Base-by-base conservation (phyloP, 2,113 vertebrate genomes). In the Condylura cristata region DNA sequence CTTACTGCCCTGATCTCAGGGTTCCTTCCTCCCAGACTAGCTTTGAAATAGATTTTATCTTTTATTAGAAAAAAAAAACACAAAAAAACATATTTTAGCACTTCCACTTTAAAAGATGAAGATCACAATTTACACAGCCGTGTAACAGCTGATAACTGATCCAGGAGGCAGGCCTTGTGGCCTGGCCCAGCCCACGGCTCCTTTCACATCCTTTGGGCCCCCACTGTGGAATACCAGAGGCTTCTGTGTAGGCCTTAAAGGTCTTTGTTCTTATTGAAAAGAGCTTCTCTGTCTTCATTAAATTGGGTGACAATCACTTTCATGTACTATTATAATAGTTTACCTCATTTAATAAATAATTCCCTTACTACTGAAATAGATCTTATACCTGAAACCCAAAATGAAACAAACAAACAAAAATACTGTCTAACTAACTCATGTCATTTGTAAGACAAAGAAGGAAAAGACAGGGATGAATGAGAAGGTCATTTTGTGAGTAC, bases 261-360 rank as follows among this genome's bases (percentile, higher is more conserved):
- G 46, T 60, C 53, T 82, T 37, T 56, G 13, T 10, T 44, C 66
- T 51, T 75, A 58, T 53, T 51, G 83, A 46, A 14, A 39, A 86
- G 60, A 91, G 48, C 39, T 20, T 70, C 61, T 44, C 63, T 28
- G 16, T 68, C 61, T 74, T 70, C 26, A 37, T 60, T 51, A 75
- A 84, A 81, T 37, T 65, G 75, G 51, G 66, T 13, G 20, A 68
- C 6, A 32, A n/a, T 34, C 70, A 48, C 24, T 30, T 46, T 26
- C 32, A 22, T 71, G 68, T 71, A 70, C 39, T 70, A 70, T 39
- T 20, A 39, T 26, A 44, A 60, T 28, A 34, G 18, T 78, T 84
- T 48, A 46, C 39, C 71, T 76, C 22, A 46, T 58, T 85, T 32
- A 61, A 51, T 76, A 65, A 94, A 51, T 65, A 72, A 84, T 18